Evolutionary conservation across 2,113 vertebrate genomes (phyloP).

Genomic region (Python bivittatus): DNA sequence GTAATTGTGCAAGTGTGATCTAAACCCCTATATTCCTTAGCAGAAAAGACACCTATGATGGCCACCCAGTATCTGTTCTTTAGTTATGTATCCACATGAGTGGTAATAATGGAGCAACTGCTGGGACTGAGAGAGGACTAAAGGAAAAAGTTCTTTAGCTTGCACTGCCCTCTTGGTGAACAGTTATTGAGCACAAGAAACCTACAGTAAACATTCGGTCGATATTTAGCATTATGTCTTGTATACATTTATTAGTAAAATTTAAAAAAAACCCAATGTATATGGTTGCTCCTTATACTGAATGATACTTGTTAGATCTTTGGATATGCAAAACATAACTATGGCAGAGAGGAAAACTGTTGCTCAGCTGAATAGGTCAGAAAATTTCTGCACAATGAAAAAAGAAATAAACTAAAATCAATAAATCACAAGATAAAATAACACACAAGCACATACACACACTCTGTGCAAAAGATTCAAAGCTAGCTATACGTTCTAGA

Average conservation of each 20-base stretch:
- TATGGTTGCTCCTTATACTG: slow-evolving; percentile 30
- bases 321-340: slow-evolving; percentile 58
- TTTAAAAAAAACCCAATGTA: not conserved
- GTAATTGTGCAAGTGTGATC: not conserved
- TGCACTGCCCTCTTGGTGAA: not conserved
- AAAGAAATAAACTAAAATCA: slow-evolving; percentile 56
- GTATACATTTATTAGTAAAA: not conserved
- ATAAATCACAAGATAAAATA: slow-evolving; percentile 54
- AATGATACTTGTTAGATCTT: slow-evolving; percentile 45
- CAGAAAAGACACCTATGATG: not conserved
- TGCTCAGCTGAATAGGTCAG: slow-evolving; percentile 56
- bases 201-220: not conserved
- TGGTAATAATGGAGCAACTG: not conserved
- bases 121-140: not conserved
- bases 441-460: not conserved
- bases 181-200: not conserved
- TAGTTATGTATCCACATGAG: not conserved
- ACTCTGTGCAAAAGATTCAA: slow-evolving; percentile 49
- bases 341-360: slow-evolving; percentile 53
- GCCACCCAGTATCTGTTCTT: not conserved
- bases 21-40: not conserved
- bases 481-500: slow-evolving; percentile 46
- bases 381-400: slow-evolving; percentile 51
- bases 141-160: not conserved
- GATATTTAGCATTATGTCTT: not conserved